Percentiles rank a stretch among this genome's conserved stretches.
Evolutionary conservation across 2,888 invertebrate genomes (phyloP).

Genomic region (Drosophila subsilvestris): DNA sequence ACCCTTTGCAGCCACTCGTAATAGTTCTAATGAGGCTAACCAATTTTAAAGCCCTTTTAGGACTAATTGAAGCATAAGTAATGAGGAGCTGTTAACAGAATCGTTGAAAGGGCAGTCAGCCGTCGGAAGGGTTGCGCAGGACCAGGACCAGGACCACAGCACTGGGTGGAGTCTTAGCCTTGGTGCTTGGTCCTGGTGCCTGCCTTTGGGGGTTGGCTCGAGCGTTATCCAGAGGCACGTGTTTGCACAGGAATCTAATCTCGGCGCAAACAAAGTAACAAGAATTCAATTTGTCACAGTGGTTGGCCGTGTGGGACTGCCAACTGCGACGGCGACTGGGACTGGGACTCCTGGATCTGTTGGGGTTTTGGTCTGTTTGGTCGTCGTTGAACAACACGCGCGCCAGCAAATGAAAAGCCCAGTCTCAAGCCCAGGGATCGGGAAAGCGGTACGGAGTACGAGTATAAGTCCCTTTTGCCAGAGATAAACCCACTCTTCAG

Average conservation of each 20-base stretch:
- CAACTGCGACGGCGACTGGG: background rate
- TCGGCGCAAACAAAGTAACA: conserved; percentile 76
- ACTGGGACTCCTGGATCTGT: background rate
- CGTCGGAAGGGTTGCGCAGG: conserved; percentile 37
- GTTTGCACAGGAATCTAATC: conserved; percentile 71
- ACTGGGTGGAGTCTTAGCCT: conserved; percentile 1
- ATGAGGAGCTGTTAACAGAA: conserved; percentile 49
- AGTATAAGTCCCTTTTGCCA: background rate
- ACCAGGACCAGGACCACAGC: background rate
- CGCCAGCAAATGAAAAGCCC: background rate
- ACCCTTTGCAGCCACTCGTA: conserved; percentile 3
- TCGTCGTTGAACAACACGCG: conserved; percentile 1
- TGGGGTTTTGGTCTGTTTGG: conserved; percentile 11
- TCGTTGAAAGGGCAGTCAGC: conserved; percentile 15
- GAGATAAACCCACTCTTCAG: conserved; percentile 49
- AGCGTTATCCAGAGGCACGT: conserved; percentile 63
- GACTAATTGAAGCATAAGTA: conserved; percentile 64
- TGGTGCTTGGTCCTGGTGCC: background rate
- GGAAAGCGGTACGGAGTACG: too few species aligned
- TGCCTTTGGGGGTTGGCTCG: conserved; percentile 22
- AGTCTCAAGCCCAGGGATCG: background rate
- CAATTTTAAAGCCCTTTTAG: conserved; percentile 34
- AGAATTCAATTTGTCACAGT: conserved; percentile 81
- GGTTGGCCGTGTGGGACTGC: conserved; percentile 52
- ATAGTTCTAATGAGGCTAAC: conserved; percentile 48